These are phyloP conservation scores for Euwallacea similis DNA, from an alignment of 1,140 invertebrate species.

Conservation along the genomic window DNA sequence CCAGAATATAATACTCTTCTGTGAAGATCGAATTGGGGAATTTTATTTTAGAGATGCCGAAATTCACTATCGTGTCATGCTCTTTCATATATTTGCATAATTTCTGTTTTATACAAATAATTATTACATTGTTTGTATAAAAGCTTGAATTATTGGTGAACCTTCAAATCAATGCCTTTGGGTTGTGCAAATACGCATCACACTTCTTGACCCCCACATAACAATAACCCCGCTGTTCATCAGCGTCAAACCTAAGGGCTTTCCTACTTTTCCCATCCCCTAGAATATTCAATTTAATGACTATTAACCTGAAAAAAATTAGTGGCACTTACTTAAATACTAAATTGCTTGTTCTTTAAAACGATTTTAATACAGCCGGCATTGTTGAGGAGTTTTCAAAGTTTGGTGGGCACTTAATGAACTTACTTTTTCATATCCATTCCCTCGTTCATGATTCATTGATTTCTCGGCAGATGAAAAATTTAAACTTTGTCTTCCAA, in stretches of 20 bases:
- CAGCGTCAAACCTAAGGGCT: slow-evolving; percentile 76
- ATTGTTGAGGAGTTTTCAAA: slow-evolving; percentile 69
- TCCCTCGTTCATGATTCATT: slow-evolving; percentile 71
- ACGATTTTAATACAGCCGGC: slow-evolving; percentile 31
- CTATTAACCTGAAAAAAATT: too few relatives aligned
- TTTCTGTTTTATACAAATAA: slow-evolving; percentile 51
- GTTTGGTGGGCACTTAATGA: slow-evolving; percentile 83
- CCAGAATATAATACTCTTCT: slow-evolving; percentile 83
- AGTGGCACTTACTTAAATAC: slow-evolving; percentile 4
- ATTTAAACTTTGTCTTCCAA: slow-evolving; percentile 28
- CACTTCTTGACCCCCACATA: slow-evolving; percentile 80
- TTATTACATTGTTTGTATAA: not conserved
- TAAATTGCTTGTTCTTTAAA: slow-evolving; percentile 20
- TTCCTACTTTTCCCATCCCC: slow-evolving; percentile 88
- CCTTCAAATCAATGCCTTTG: slow-evolving; percentile 79
- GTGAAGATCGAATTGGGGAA: slow-evolving; percentile 66
- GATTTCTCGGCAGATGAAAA: slow-evolving; percentile 79
- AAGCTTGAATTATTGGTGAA: slow-evolving; percentile 43
- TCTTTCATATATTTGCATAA: slow-evolving; percentile 58
- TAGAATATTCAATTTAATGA: too few relatives aligned
- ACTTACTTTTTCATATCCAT: slow-evolving; percentile 80
- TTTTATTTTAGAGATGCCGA: slow-evolving; percentile 69
- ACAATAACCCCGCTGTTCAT: slow-evolving; percentile 75
- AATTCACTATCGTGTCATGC: slow-evolving; percentile 72
- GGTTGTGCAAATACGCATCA: slow-evolving; percentile 71